phyloP scores from a whole-genome alignment of 2,113 vertebrate species.

The Castor canadensis region DNA sequence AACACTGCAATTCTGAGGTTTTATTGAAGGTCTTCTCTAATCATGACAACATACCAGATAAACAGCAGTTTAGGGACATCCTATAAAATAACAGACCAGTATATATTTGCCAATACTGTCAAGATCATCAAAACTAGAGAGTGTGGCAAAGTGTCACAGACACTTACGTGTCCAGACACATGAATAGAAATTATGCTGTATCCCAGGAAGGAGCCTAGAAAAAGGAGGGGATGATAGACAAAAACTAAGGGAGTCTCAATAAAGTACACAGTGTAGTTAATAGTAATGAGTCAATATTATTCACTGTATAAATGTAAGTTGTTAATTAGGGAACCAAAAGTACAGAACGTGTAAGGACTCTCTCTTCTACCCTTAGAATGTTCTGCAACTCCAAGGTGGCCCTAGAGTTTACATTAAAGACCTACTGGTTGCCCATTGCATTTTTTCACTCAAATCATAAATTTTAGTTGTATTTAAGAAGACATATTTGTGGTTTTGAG shows the following conservation, averaged over 20 bases:
- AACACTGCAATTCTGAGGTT: not conserved
- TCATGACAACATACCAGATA: not conserved
- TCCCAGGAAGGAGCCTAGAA: not conserved
- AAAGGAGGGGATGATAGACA: not conserved
- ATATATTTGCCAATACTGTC: not conserved
- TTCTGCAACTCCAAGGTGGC: not conserved
- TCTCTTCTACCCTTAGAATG: not conserved
- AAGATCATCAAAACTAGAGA: not conserved
- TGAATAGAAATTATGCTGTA: not conserved
- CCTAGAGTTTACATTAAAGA: not conserved
- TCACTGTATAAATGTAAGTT: not conserved
- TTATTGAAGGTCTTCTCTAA: not conserved
- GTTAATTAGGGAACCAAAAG: not conserved
- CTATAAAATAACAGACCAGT: not conserved
- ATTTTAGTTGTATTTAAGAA: not conserved
- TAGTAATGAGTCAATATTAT: not conserved
- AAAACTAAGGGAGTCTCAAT: not conserved
- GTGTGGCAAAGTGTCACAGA: not conserved
- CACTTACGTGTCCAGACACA: not conserved
- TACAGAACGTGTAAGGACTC: not conserved
- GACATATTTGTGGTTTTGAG: not conserved
- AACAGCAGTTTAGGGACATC: not conserved
- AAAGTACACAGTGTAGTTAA: not conserved
- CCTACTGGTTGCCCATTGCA: not conserved
- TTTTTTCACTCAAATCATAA: slow-evolving; percentile 21